Evolutionary conservation across 2,797 vertebrate genomes (phyloP).

Genomic region (Podarcis lilfordi): DNA sequence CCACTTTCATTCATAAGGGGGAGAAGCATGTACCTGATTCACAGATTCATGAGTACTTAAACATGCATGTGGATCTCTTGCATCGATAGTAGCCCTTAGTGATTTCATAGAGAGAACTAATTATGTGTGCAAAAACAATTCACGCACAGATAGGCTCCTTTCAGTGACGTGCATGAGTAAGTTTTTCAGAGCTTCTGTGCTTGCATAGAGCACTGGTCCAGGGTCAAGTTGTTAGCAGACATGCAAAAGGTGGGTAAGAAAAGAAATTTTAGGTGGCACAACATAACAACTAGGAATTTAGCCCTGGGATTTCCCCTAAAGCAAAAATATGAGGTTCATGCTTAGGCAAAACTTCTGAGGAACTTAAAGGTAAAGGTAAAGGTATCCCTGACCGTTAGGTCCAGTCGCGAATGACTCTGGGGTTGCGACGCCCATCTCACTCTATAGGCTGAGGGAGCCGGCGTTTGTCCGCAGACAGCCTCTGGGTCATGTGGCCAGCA

Average conservation of each 20-base stretch:
- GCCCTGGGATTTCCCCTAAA: neutral
- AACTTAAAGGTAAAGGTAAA: neutral
- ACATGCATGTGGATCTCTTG: neutral
- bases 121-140: neutral
- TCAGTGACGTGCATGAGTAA: neutral
- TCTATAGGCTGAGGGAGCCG: too few relatives aligned
- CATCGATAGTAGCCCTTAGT: neutral
- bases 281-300: neutral
- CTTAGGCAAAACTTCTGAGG: neutral
- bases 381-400: too few relatives aligned
- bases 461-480: too few relatives aligned
- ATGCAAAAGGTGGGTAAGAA: neutral
- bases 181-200: neutral
- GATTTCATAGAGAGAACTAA: neutral
- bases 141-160: neutral
- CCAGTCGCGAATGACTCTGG: too few relatives aligned
- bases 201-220: neutral
- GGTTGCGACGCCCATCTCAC: too few relatives aligned
- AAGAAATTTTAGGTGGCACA: neutral
- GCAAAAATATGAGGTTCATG: neutral
- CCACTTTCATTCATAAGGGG: neutral
- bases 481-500: too few relatives aligned
- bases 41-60: neutral
- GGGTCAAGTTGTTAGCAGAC: neutral
- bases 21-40: neutral